phyloP scores from a whole-genome alignment of 2,113 vertebrate species.

The Clarias magur region DNA sequence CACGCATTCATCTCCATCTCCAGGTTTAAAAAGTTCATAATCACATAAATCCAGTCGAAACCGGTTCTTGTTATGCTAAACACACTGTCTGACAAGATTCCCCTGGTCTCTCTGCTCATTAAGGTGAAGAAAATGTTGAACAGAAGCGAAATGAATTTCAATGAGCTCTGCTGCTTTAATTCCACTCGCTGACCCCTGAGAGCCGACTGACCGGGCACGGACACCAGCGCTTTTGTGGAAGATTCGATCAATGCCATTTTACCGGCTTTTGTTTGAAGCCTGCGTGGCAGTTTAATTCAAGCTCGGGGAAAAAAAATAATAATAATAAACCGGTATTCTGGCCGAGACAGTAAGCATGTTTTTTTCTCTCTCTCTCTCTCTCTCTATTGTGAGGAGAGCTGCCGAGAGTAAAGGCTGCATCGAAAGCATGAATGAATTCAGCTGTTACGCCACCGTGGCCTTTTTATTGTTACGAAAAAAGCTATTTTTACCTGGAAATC shows the following conservation, averaged over 20 bases:
- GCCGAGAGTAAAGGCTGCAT: neutral
- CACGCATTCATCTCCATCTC: neutral
- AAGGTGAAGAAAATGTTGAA: conserved; percentile 35
- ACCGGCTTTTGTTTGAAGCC: conserved; percentile 9
- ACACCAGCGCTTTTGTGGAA: conserved; percentile 7
- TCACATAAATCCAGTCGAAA: neutral
- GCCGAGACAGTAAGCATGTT: neutral
- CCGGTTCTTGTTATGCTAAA: conserved; percentile 19
- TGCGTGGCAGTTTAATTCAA: neutral
- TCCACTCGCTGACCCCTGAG: conserved; percentile 8
- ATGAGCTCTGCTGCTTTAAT: conserved; percentile 22
- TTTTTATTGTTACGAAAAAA: conserved; percentile 36
- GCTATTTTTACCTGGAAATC: conserved; percentile 25
- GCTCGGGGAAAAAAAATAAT: neutral
- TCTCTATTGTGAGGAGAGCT: neutral
- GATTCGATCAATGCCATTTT: conserved; percentile 28
- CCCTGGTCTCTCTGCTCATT: conserved; percentile 17
- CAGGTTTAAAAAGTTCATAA: neutral
- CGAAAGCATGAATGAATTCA: conserved; percentile 30
- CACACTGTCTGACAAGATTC: conserved; percentile 28
- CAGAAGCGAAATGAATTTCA: conserved; percentile 26
- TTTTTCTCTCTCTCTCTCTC: no score
- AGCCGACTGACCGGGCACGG: conserved; percentile 18
- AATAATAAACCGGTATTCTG: neutral
- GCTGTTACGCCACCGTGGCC: conserved; percentile 8